Percentiles rank a stretch among this genome's conserved stretches.
Conservation (phyloP, 2,888 invertebrate species). For the Chrysolina oricalcia region DNA sequence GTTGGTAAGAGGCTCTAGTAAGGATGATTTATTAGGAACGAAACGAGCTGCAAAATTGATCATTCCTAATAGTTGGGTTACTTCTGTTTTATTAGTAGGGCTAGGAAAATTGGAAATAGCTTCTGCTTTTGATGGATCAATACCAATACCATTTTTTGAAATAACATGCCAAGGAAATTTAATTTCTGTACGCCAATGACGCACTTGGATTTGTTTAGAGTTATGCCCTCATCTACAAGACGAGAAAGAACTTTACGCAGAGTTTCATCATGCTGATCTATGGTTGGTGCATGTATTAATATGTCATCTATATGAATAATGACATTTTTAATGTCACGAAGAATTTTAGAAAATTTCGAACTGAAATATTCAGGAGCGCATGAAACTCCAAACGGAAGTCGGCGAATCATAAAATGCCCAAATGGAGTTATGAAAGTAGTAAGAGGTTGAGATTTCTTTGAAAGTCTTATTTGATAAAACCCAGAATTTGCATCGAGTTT, state of each 20-base stretch:
- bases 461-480: slow-evolving; percentile 36
- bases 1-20: too few relatives aligned
- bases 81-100: slow-evolving; percentile 43
- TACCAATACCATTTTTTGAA: neutral
- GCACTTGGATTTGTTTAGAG: slow-evolving; percentile 38
- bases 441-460: slow-evolving; percentile 10
- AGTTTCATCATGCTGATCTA: slow-evolving; percentile 40
- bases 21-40: slow-evolving; percentile 40
- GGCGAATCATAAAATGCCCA: slow-evolving; percentile 33
- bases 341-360: slow-evolving; percentile 37
- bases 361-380: slow-evolving; percentile 39
- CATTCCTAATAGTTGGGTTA: slow-evolving; percentile 46
- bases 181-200: slow-evolving; percentile 8
- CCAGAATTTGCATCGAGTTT: slow-evolving; percentile 53
- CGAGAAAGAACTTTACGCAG: slow-evolving; percentile 26
- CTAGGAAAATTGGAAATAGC: slow-evolving; percentile 43
- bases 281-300: slow-evolving; percentile 33
- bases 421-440: slow-evolving; percentile 23
- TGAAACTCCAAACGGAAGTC: slow-evolving; percentile 38
- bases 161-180: neutral
- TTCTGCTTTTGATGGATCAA: slow-evolving; percentile 15
- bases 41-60: slow-evolving; percentile 43
- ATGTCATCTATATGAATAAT: slow-evolving; percentile 43
- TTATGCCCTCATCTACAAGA: slow-evolving; percentile 31
- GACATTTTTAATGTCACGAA: slow-evolving; percentile 35